phyloP scores from a whole-genome alignment of 2,113 vertebrate genomes.

The Pteruthius melanotis region DNA sequence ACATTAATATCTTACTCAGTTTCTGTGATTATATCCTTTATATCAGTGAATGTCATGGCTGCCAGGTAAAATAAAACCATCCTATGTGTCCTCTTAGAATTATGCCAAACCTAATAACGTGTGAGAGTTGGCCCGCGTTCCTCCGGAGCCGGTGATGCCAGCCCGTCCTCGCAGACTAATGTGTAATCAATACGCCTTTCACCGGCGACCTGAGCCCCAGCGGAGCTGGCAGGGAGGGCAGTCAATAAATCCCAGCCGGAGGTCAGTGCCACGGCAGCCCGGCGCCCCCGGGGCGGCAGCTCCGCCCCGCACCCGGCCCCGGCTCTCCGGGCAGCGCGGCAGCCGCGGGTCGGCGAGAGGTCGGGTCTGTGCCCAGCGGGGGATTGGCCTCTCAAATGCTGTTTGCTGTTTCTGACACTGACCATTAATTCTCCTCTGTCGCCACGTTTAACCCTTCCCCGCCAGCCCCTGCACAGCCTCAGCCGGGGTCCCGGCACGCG shows the following conservation, averaged over 20 bases:
- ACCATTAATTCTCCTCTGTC: conserved; percentile 34
- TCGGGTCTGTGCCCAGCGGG: conserved; percentile 48
- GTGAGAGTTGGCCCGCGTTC: neutral
- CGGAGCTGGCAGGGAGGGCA: neutral
- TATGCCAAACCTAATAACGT: conserved; percentile 51
- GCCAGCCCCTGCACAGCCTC: neutral
- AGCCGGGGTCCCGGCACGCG: rapidly evolving
- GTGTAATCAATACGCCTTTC: conserved; percentile 66
- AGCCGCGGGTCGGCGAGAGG: neutral
- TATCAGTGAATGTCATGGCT: conserved; percentile 59
- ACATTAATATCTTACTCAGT: conserved; percentile 35
- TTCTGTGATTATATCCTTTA: conserved; percentile 63
- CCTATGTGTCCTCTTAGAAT: conserved; percentile 35
- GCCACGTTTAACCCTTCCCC: neutral
- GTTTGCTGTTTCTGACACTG: conserved; percentile 30
- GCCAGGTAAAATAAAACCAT: conserved; percentile 63
- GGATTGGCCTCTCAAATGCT: neutral
- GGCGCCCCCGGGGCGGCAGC: neutral
- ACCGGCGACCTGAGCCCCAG: neutral
- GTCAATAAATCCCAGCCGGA: conserved; percentile 26
- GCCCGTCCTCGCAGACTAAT: conserved; percentile 37
- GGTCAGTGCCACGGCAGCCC: conserved; percentile 23
- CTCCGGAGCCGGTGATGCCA: neutral
- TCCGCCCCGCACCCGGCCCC: neutral
- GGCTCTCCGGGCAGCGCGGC: neutral